These are phyloP conservation scores for Smutsia temminckii DNA, from an alignment of 2,797 vertebrate genomes.

Conservation along the genomic window DNA sequence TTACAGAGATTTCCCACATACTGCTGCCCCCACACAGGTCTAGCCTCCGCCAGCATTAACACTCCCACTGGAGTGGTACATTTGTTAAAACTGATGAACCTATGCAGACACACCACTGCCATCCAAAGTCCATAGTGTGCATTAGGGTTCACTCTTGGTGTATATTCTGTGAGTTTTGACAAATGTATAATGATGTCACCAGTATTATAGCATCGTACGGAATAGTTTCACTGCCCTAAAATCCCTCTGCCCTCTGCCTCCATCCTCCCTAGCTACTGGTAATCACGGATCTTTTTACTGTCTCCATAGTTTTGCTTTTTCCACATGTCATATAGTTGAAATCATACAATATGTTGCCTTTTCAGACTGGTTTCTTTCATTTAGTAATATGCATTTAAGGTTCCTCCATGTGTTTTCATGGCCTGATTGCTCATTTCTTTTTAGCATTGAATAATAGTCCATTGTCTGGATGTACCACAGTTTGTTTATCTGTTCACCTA, in stretches of 20 bases:
- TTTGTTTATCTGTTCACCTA: neutral
- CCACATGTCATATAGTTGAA: neutral
- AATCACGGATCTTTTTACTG: neutral
- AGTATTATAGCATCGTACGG: neutral
- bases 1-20: neutral
- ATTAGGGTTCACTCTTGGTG: neutral
- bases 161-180: neutral
- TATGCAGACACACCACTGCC: neutral
- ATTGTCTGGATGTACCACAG: neutral
- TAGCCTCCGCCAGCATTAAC: neutral
- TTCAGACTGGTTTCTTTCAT: neutral
- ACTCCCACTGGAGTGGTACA: neutral
- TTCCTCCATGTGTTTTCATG: neutral
- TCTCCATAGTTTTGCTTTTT: neutral
- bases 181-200: neutral
- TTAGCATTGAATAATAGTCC: neutral
- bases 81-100: neutral
- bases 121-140: neutral
- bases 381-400: neutral
- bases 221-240: neutral
- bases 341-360: neutral
- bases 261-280: neutral
- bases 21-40: rapidly evolving
- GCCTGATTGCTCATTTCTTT: neutral
- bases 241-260: neutral